Evolutionary conservation across 2,113 vertebrate species (phyloP).

Genomic region (Perccottus glenii): DNA sequence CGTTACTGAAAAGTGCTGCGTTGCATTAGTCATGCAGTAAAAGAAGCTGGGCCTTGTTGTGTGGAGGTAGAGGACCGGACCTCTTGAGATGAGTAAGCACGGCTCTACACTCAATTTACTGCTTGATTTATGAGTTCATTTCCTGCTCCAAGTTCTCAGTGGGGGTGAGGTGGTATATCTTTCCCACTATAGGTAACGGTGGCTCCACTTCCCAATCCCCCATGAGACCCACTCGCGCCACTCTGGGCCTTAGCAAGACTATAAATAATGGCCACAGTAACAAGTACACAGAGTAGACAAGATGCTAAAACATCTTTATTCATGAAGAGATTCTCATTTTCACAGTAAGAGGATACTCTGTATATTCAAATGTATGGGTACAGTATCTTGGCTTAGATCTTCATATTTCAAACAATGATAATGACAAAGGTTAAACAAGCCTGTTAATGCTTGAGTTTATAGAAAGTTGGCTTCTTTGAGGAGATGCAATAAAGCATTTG

Average conservation of each 20-base stretch:
- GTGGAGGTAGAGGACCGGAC: slow-evolving; percentile 70
- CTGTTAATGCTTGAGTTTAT: background rate
- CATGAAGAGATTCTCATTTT: slow-evolving; percentile 61
- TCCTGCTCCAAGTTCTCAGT: slow-evolving; percentile 63
- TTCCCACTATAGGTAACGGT: slow-evolving; percentile 58
- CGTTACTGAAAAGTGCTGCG: slow-evolving; percentile 33
- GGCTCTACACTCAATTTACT: slow-evolving; percentile 70
- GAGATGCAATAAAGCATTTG: background rate
- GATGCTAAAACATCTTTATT: slow-evolving; percentile 65
- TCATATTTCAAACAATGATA: slow-evolving; percentile 1
- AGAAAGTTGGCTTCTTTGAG: background rate
- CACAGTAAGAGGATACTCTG: slow-evolving; percentile 21
- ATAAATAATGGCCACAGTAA: slow-evolving; percentile 69
- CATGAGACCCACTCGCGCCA: slow-evolving; percentile 56
- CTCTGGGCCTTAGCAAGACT: slow-evolving; percentile 49
- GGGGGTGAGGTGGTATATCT: slow-evolving; percentile 68
- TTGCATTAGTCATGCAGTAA: slow-evolving; percentile 66
- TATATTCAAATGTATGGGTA: slow-evolving; percentile 2
- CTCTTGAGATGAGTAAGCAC: slow-evolving; percentile 74
- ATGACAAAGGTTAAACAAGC: background rate
- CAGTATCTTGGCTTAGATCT: slow-evolving; percentile 11
- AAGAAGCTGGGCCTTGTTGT: slow-evolving; percentile 39
- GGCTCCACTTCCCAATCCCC: slow-evolving; percentile 62
- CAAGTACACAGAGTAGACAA: slow-evolving; percentile 48
- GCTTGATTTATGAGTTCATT: slow-evolving; percentile 77